A percentile compares a stretch with the other conserved stretches of the same genome.
These are phyloP conservation scores for Poeciliopsis presidionis DNA, from an alignment of 2,797 vertebrate genomes.

Conservation along the genomic window DNA sequence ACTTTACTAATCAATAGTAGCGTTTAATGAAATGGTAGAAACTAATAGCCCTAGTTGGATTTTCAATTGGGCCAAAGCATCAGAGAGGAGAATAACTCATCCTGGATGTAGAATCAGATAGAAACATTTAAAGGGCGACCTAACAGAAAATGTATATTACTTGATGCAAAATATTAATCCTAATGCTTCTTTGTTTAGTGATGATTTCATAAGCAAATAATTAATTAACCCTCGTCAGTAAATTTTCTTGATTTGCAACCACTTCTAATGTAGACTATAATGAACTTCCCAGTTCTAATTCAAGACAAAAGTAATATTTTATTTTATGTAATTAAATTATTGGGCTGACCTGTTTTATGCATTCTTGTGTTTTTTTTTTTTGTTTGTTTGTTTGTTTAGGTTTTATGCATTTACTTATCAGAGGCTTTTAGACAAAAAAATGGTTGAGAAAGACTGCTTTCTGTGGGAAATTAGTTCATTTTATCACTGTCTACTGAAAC, in stretches of 20 bases:
- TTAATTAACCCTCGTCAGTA: background rate
- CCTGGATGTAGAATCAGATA: conserved; percentile 3
- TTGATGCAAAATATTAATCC: background rate
- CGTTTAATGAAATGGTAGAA: conserved; percentile 67
- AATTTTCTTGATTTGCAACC: background rate
- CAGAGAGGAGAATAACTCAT: conserved; percentile 42
- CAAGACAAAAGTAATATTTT: background rate
- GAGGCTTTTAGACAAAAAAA: background rate
- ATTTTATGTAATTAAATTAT: background rate
- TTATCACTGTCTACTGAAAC: background rate
- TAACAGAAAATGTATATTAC: conserved; percentile 5
- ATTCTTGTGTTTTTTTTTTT: background rate
- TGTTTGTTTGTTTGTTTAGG: background rate
- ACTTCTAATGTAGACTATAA: background rate
- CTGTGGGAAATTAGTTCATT: background rate
- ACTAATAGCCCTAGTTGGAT: conserved; percentile 46
- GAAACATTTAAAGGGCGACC: conserved; percentile 29
- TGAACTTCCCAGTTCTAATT: background rate
- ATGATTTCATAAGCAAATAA: background rate
- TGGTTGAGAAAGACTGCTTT: background rate
- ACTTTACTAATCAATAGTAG: conserved; percentile 61
- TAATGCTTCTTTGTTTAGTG: background rate
- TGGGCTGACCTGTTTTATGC: background rate
- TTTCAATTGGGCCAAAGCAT: conserved; percentile 24
- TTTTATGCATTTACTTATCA: background rate